Percentiles rank a stretch among this genome's conserved stretches.
Conservation (phyloP, 1,140 invertebrate species). For the Brachionus plicatilis region DNA sequence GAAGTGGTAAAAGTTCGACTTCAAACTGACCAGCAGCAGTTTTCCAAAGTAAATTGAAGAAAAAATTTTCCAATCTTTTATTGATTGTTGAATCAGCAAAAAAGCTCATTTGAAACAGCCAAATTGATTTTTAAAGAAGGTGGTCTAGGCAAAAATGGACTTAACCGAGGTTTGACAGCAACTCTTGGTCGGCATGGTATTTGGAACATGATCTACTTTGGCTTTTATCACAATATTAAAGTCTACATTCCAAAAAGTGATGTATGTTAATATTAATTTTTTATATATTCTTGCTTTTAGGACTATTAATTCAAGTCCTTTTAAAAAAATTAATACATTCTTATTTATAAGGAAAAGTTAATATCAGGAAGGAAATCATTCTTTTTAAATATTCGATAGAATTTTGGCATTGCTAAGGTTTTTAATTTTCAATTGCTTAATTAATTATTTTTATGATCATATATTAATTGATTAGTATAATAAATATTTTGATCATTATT, state of each 20-base stretch:
- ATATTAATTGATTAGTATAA: too few relatives aligned
- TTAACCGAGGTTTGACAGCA: slow-evolving; percentile 80
- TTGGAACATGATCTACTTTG: slow-evolving; percentile 88
- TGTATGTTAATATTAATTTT: slow-evolving; percentile 52
- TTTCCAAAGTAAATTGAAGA: slow-evolving; percentile 44
- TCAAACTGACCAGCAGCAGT: slow-evolving; percentile 57
- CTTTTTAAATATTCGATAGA: too few relatives aligned
- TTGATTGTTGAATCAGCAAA: slow-evolving; percentile 55
- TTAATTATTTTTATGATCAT: too few relatives aligned
- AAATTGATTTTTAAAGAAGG: slow-evolving; percentile 68
- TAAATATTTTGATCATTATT: too few relatives aligned
- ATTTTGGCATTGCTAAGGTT: too few relatives aligned
- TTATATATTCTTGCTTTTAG: too few relatives aligned
- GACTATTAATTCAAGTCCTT: too few relatives aligned
- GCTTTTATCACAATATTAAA: slow-evolving; percentile 85
- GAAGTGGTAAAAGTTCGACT: slow-evolving; percentile 84
- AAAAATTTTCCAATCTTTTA: not conserved
- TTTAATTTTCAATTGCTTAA: too few relatives aligned
- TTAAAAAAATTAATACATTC: too few relatives aligned
- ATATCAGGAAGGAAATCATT: too few relatives aligned
- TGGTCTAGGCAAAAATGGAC: slow-evolving; percentile 74
- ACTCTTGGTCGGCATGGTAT: slow-evolving; percentile 78
- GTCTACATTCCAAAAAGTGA: slow-evolving; percentile 66
- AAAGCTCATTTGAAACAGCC: slow-evolving; percentile 72
- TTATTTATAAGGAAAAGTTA: too few relatives aligned